Base-by-base conservation (phyloP, 2,113 vertebrate genomes). In the Siniperca knerii region DNA sequence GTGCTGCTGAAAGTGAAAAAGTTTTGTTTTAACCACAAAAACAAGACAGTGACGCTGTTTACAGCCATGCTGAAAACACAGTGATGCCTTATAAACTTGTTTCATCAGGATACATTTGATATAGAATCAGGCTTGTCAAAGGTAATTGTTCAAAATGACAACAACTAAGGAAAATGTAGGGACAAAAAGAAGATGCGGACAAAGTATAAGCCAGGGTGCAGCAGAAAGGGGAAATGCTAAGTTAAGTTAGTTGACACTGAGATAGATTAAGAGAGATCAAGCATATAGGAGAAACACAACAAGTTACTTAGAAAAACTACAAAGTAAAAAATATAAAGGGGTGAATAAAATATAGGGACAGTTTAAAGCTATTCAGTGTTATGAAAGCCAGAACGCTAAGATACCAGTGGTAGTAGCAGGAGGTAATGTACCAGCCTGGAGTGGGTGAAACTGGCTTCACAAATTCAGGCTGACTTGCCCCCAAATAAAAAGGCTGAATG, bases 401-500 rank as follows among this genome's bases (percentile, higher is more conserved):
- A 8, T 37, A 7, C 60, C 62, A 66, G 25, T 50, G 42, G 12
- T 12, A 13, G 2, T 50, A 60, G 50, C 33, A 16, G 16, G 4
- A 60, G 4, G 16, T 40, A 42, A 35, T 33, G 44, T 21, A 25
- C 48, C 40, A n/a, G 15, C 29, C 6, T 70, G 35, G 20, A 6
- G 4, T 44, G 66, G 60, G 79, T 37, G 54, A 40, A 2, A 35
- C 44, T 12, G 21, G 13, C 35, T 1, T 75, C n/a, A 18, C 33
- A 82, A 35, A 85, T 85, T 46, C 0, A 60, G 35, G 35, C 62
- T 62, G 57, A 83, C 68, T 52, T 46, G 50, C 77, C 70, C 52
- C 57, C 13, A 65, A 78, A 82, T 81, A 75, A 73, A 60, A 61
- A 79, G 7, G 15, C 15, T 37, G 21, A 54, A 52, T 48, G 23